phyloP scores from a whole-genome alignment of 2,888 invertebrate genomes.

The Thereva nobilitata region DNA sequence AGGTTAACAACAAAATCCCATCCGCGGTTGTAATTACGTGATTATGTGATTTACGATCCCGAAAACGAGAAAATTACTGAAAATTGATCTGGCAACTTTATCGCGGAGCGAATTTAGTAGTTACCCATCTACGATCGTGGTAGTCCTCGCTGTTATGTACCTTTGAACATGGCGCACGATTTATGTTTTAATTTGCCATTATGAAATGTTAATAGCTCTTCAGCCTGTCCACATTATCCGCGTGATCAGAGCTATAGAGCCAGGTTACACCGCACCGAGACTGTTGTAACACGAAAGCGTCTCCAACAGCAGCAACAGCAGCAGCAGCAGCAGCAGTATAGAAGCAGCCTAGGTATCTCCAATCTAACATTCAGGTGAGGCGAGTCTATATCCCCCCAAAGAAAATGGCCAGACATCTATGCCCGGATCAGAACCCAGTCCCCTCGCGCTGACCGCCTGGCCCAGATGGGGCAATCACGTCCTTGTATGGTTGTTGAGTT shows the following conservation, averaged over 20 bases:
- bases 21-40: no score
- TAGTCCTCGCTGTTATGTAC: background rate
- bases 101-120: slow-evolving; percentile 7
- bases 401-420: background rate
- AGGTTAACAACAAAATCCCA: no score
- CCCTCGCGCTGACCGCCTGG: background rate
- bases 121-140: background rate
- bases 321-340: slow-evolving; percentile 9
- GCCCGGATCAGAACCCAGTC: background rate
- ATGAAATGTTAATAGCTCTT: slow-evolving; percentile 20
- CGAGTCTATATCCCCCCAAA: slow-evolving; percentile 1
- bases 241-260: slow-evolving; percentile 3
- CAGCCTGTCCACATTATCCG: slow-evolving; percentile 21
- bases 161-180: slow-evolving; percentile 7
- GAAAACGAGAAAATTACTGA: no score
- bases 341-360: no score
- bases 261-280: no score
- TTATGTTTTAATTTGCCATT: slow-evolving; percentile 31
- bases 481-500: slow-evolving; percentile 38
- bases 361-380: background rate
- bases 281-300: background rate
- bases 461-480: background rate
- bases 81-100: background rate
- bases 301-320: background rate
- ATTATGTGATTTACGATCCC: no score